Base-by-base conservation (phyloP, 2,888 invertebrate genomes). In the Schizaphis graminum region DNA sequence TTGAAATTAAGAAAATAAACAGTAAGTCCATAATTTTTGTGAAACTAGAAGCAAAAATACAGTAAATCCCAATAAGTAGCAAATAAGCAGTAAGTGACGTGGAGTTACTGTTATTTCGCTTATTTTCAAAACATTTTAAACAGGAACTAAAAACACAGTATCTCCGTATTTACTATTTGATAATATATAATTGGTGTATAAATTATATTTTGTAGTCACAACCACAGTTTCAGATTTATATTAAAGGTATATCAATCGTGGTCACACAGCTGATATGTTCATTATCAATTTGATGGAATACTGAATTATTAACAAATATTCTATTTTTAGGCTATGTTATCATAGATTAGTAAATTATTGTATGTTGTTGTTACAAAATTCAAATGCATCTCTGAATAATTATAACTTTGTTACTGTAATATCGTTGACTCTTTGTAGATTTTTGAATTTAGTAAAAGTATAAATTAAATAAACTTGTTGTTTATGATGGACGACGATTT, bases 11-110 rank as follows among this genome's bases (percentile, higher is more conserved):
- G 86, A 87, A 87, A 49, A 87, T 87, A 49, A 87, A 49, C 49
- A 87, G 86, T n/a, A 87, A 87, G 28, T 87, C 86, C 86, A 47
- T n/a, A 87, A 87, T 87, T 87, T 85, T 87, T 49, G 49, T 87
- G 24, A 47, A 87, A 49, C 86, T n/a, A n/a, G n/a, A n/a, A n/a
- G n/a, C n/a, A n/a, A n/a, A n/a, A n/a, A n/a, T n/a, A n/a, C n/a
- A n/a, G 49, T 87, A 87, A 87, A 87, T 87, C 86, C 86, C 49
- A 28, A 28, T 47, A 85, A 85, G 24, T 10, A 85, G 44, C 44
- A 47, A 85, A 85, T 85, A 85, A 24, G 85, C 85, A 44, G 41
- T 85, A 85, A 26, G 26, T 85, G 85, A 85, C 85, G 11, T 87
- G 49, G 49, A 87, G 49, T n/a, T 87, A n/a, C 49, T 87, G 49